phyloP scores from a whole-genome alignment of 1,140 invertebrate genomes.

The Drosophila grimshawi region DNA sequence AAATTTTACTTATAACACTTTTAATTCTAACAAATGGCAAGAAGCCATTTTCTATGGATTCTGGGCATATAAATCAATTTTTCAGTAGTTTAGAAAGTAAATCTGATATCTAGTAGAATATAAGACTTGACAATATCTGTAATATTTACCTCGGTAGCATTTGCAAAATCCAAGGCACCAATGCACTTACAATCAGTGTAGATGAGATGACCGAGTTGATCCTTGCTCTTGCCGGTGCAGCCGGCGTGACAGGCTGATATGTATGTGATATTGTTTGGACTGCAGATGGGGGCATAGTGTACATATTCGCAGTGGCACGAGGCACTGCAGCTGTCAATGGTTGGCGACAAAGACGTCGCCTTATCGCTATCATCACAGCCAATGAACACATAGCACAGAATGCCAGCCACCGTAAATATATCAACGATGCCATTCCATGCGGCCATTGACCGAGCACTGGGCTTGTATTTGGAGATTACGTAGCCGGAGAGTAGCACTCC shows the following conservation, averaged over 20 bases:
- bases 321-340: conserved; percentile 85
- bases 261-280: conserved; percentile 86
- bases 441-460: conserved; percentile 88
- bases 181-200: conserved; percentile 57
- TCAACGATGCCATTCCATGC: conserved; percentile 90
- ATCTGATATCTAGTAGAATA: no score
- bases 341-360: conserved; percentile 44
- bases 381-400: conserved; percentile 88
- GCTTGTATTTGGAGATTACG: conserved; percentile 89
- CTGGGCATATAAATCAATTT: no score
- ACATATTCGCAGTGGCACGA: conserved; percentile 88
- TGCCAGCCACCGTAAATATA: conserved; percentile 87
- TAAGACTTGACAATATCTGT: no score
- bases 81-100: no score
- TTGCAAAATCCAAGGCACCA: neutral
- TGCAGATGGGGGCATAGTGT: conserved; percentile 89
- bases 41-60: no score
- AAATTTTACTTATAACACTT: no score
- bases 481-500: conserved; percentile 89
- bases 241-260: conserved; percentile 91
- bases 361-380: conserved; percentile 87
- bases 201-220: conserved; percentile 67
- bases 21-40: no score
- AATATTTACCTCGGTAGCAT: conserved; percentile 24
- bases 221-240: conserved; percentile 83